These are phyloP conservation scores for Trematocara stigmaticum DNA, from an alignment of 2,113 vertebrate species.

Conservation along the genomic window DNA sequence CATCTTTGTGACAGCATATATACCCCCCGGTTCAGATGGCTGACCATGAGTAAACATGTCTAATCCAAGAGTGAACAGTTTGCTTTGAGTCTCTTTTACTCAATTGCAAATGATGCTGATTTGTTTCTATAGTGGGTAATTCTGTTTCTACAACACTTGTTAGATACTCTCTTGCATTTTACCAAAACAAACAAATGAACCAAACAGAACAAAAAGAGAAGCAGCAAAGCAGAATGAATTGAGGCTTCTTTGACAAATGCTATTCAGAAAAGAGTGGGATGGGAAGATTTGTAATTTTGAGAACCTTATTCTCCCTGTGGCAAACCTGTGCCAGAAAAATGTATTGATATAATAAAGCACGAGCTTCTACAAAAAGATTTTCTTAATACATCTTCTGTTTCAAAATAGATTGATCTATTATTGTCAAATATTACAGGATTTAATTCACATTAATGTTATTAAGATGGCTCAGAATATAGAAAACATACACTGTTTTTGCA, in stretches of 20 bases:
- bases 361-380: background rate
- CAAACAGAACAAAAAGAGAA: background rate
- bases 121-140: background rate
- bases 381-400: background rate
- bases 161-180: background rate
- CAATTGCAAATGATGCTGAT: background rate
- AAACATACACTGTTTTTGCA: background rate
- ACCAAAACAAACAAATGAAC: background rate
- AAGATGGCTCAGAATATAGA: background rate
- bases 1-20: constrained; percentile 37
- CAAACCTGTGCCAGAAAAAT: background rate
- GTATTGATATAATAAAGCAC: background rate
- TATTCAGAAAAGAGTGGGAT: background rate
- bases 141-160: background rate
- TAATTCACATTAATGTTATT: background rate
- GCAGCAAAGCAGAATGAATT: background rate
- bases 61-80: background rate
- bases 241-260: background rate
- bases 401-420: background rate
- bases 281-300: background rate
- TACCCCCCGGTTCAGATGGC: background rate
- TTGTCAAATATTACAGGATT: background rate
- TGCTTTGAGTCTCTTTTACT: background rate
- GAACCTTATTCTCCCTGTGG: background rate
- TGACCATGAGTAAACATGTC: constrained; percentile 34